A percentile compares a stretch with the other conserved stretches of the same genome.
Evolutionary conservation across 2,113 vertebrate genomes (phyloP).

Genomic region (Dicerorhinus sumatrensis): DNA sequence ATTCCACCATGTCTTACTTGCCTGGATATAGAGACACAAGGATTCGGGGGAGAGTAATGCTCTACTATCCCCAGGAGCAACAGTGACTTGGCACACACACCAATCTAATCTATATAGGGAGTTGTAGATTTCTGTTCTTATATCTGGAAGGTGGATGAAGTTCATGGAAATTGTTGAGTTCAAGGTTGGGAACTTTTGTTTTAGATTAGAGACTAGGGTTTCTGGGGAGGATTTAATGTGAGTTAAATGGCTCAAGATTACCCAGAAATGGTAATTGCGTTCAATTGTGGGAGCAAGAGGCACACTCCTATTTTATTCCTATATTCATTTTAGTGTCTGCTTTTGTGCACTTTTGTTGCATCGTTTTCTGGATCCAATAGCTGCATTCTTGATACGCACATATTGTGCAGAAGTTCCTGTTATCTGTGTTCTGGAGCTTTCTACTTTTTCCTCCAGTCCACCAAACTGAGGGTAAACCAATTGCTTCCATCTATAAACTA

Average conservation of each 20-base stretch:
- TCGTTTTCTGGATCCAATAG: not conserved
- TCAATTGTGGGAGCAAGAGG: not conserved
- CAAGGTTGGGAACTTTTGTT: not conserved
- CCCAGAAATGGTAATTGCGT: not conserved
- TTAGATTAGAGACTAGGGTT: not conserved
- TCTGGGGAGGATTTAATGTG: not conserved
- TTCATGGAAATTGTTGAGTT: not conserved
- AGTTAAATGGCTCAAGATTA: not conserved
- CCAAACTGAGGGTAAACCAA: constrained; percentile 1
- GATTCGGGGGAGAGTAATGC: not conserved
- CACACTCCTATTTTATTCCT: not conserved
- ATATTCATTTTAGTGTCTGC: not conserved
- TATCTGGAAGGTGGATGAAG: not conserved
- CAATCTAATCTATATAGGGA: not conserved
- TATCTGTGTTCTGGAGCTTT: constrained; percentile 38
- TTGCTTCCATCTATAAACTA: not conserved
- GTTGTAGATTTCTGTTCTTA: not conserved
- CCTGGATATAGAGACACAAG: not conserved
- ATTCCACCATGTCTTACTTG: not conserved
- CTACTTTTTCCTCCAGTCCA: not conserved
- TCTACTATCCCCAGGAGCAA: not conserved
- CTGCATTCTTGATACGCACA: not conserved
- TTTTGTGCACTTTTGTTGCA: not conserved
- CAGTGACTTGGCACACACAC: not conserved
- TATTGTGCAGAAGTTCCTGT: not conserved